phyloP scores from a whole-genome alignment of 2,888 invertebrate genomes.

The Globia sparganii region DNA sequence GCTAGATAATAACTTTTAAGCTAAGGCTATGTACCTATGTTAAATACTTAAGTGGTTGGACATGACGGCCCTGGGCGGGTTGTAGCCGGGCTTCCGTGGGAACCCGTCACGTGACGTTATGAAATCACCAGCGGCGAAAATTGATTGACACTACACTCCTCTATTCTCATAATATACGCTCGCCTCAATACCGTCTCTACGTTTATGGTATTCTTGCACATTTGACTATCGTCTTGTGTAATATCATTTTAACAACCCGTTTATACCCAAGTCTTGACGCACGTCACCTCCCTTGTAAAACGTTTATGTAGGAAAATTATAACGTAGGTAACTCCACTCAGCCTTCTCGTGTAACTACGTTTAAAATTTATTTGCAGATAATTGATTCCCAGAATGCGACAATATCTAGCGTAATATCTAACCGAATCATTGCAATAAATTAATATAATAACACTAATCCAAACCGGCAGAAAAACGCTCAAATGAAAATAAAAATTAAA shows the following conservation, averaged over 20 bases:
- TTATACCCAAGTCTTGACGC: constrained; percentile 26
- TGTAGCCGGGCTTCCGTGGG: constrained; percentile 89
- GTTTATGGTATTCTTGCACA: constrained; percentile 56
- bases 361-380: constrained; percentile 33
- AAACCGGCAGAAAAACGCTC: constrained; percentile 56
- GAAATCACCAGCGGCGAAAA: constrained; percentile 88
- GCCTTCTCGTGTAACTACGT: constrained; percentile 32
- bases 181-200: constrained; percentile 59
- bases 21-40: constrained; percentile 87
- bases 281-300: constrained; percentile 30
- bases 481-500: constrained; percentile 57
- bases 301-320: constrained; percentile 42
- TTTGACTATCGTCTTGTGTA: constrained; percentile 54
- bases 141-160: constrained; percentile 84
- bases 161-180: constrained; percentile 69
- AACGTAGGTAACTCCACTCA: constrained; percentile 44
- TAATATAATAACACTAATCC: constrained; percentile 57
- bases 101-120: constrained; percentile 88
- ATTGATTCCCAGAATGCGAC: constrained; percentile 59
- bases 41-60: constrained; percentile 89
- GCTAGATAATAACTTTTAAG: constrained; percentile 89
- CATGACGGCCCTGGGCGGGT: constrained; percentile 89
- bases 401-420: constrained; percentile 38
- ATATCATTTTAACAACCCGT: constrained; percentile 45
- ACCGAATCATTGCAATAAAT: constrained; percentile 51